A percentile compares a stretch with the other conserved stretches of the same genome.
phyloP scores from a whole-genome alignment of 2,888 invertebrate genomes.

The Escarpia spicata region DNA sequence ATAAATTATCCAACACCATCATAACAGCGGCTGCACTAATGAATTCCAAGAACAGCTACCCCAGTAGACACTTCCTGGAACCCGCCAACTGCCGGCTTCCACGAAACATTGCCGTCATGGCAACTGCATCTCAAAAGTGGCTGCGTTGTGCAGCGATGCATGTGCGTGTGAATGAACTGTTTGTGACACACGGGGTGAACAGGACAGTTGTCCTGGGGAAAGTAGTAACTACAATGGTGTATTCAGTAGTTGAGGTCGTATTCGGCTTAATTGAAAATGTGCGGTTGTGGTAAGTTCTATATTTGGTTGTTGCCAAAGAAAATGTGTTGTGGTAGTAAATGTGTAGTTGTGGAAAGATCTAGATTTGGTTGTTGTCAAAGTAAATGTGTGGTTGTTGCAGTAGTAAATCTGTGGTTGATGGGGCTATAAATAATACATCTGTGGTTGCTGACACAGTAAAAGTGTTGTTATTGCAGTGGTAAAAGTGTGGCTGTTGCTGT shows the following conservation, averaged over 20 bases:
- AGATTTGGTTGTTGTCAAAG: not conserved
- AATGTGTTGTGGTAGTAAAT: not conserved
- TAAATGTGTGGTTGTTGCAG: not conserved
- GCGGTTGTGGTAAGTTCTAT: not conserved
- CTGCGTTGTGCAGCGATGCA: not conserved
- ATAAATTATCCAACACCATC: slow-evolving; percentile 11
- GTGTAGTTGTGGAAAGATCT: not conserved
- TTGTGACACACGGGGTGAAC: not conserved
- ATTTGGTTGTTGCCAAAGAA: not conserved
- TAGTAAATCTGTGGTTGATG: not conserved
- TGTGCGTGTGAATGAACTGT: not conserved
- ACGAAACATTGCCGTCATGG: not conserved
- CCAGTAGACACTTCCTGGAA: not conserved
- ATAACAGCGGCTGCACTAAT: not conserved
- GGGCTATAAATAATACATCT: too few species aligned
- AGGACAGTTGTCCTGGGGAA: not conserved
- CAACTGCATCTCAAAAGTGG: not conserved
- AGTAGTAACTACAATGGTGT: not conserved
- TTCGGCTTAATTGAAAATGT: not conserved
- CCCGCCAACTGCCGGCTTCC: not conserved
- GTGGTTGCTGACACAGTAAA: too few species aligned
- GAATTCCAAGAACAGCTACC: not conserved
- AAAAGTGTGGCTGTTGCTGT: not conserved
- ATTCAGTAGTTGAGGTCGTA: not conserved
- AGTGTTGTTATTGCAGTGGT: not conserved